A percentile compares a stretch with the other conserved stretches of the same genome.
phyloP scores from a whole-genome alignment of 2,888 invertebrate species.

The Diaprepes abbreviatus region DNA sequence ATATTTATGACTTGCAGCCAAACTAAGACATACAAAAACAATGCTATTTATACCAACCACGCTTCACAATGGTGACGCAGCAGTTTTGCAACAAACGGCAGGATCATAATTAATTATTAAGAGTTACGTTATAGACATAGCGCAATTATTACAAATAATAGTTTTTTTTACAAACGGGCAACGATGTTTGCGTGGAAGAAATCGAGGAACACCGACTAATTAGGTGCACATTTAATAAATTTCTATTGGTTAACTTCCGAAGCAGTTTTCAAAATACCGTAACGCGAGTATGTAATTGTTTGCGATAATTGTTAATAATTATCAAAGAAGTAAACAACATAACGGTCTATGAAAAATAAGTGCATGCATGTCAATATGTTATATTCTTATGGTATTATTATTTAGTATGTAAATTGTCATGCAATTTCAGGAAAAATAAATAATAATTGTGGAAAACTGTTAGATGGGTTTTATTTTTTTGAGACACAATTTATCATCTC shows the following conservation, averaged over 20 bases:
- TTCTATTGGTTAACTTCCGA: constrained; percentile 44
- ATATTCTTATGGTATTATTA: no score
- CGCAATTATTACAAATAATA: constrained; percentile 33
- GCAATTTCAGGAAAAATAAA: no score
- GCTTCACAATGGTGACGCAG: constrained; percentile 14
- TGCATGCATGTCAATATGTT: neutral
- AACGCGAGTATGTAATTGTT: constrained; percentile 35
- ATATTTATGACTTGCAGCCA: neutral
- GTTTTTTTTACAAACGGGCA: constrained; percentile 21
- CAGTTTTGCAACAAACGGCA: constrained; percentile 29
- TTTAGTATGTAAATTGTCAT: no score
- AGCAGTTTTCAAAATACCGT: constrained; percentile 40
- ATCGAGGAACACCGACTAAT: constrained; percentile 24
- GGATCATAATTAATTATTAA: constrained; percentile 27
- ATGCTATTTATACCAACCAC: constrained; percentile 13
- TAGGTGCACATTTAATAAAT: constrained; percentile 37
- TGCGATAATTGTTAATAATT: constrained; percentile 31
- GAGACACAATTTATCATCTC: no score
- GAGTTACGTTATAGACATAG: constrained; percentile 23
- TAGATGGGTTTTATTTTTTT: no score
- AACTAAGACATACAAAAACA: constrained; percentile 9
- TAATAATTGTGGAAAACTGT: no score
- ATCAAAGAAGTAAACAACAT: constrained; percentile 16
- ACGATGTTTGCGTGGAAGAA: constrained; percentile 37
- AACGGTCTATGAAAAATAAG: constrained; percentile 26